Evolutionary conservation across 2,888 invertebrate genomes (phyloP).

Genomic region (Prosopocoilus inquinatus): DNA sequence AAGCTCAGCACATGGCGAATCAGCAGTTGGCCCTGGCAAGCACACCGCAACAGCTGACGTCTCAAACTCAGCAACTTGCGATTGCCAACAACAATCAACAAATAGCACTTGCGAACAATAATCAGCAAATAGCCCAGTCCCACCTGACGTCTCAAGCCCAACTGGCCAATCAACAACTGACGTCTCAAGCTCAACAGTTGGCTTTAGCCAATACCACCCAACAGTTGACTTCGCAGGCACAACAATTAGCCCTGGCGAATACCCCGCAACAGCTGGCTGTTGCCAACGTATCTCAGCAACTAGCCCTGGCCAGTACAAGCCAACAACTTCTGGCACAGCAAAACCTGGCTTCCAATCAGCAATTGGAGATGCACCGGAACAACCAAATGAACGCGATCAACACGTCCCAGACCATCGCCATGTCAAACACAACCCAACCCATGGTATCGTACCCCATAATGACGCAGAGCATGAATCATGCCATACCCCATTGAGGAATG

Average conservation of each 20-base stretch:
- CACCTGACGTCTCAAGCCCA: slow-evolving; percentile 30
- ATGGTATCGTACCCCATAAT: slow-evolving; percentile 67
- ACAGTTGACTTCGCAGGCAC: slow-evolving; percentile 35
- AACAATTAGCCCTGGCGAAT: slow-evolving; percentile 43
- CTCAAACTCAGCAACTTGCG: slow-evolving; percentile 43
- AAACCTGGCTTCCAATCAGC: slow-evolving; percentile 40
- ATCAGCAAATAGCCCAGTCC: slow-evolving; percentile 38
- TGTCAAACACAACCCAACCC: slow-evolving; percentile 61
- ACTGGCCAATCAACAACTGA: slow-evolving; percentile 34
- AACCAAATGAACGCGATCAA: slow-evolving; percentile 49
- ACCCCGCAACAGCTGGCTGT: slow-evolving; percentile 41
- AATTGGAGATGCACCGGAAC: slow-evolving; percentile 43
- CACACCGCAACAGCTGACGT: slow-evolving; percentile 39
- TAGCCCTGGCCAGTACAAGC: slow-evolving; percentile 39
- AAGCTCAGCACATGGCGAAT: slow-evolving; percentile 36
- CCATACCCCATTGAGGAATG: slow-evolving; percentile 25
- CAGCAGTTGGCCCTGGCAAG: slow-evolving; percentile 36
- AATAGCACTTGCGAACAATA: slow-evolving; percentile 35
- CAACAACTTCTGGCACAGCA: slow-evolving; percentile 43
- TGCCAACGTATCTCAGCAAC: slow-evolving; percentile 40
- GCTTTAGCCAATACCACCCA: slow-evolving; percentile 34
- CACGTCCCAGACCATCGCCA: slow-evolving; percentile 56
- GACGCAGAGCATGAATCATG: slow-evolving; percentile 57
- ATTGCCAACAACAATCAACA: slow-evolving; percentile 36
- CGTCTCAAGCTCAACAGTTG: slow-evolving; percentile 33